These are phyloP conservation scores for Ophraella communa DNA, from an alignment of 2,888 invertebrate species.

Conservation along the genomic window DNA sequence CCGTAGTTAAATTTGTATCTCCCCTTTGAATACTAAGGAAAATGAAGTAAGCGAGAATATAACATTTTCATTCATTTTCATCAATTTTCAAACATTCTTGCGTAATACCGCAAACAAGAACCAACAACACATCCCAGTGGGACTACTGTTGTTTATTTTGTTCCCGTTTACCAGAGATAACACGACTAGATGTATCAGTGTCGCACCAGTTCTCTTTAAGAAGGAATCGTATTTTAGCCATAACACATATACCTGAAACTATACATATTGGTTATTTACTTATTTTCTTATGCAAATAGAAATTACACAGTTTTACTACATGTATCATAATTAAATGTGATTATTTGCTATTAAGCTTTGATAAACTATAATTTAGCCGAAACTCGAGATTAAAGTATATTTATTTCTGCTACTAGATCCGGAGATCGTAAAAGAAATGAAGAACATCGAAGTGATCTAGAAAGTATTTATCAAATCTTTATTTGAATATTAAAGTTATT, in stretches of 20 bases:
- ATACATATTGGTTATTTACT: background rate
- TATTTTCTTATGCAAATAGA: background rate
- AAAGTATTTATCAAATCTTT: no score
- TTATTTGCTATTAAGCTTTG: no score
- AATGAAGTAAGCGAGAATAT: constrained; percentile 5
- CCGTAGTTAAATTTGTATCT: background rate
- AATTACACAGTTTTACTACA: background rate
- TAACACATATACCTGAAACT: background rate
- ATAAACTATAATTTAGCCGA: no score
- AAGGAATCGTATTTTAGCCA: background rate
- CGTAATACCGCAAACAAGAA: constrained; percentile 40
- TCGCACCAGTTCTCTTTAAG: constrained; percentile 5
- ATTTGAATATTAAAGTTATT: no score
- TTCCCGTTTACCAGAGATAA: constrained; percentile 45
- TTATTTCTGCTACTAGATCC: no score
- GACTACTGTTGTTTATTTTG: constrained; percentile 44
- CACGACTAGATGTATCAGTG: constrained; percentile 37
- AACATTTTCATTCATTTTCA: constrained; percentile 21
- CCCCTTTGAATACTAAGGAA: background rate
- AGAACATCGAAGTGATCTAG: no score
- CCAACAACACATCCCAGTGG: constrained; percentile 39
- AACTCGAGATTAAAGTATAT: no score
- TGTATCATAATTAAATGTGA: no score
- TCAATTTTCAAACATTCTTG: constrained; percentile 34
- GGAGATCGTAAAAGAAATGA: no score